A percentile compares a stretch with the other conserved stretches of the same genome.
These are phyloP conservation scores for Mystacornis crossleyi DNA, from an alignment of 2,113 vertebrate genomes.

Conservation along the genomic window DNA sequence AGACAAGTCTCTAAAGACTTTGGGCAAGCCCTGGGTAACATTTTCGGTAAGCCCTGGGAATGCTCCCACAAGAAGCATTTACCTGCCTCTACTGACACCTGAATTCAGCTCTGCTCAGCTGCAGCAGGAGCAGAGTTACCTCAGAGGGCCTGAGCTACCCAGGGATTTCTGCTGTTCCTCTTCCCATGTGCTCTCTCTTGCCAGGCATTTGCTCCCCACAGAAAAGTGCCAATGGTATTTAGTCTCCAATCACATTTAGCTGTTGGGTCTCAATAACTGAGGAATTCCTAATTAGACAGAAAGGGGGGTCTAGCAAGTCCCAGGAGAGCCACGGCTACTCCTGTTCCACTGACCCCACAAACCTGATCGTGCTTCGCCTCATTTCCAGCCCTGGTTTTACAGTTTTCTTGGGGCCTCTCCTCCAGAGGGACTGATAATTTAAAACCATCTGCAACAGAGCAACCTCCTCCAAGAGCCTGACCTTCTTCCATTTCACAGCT, in stretches of 20 bases:
- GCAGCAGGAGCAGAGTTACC: not conserved
- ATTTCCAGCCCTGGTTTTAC: not conserved
- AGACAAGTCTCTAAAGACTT: not conserved
- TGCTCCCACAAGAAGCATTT: not conserved
- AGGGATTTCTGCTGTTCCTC: not conserved
- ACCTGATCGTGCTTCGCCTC: not conserved
- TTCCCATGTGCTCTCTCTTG: not conserved
- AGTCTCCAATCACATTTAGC: not conserved
- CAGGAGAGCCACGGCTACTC: not conserved
- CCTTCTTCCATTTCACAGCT: conserved; percentile 55
- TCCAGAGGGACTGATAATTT: not conserved
- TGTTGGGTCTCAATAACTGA: not conserved
- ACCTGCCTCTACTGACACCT: not conserved
- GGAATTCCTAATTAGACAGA: not conserved
- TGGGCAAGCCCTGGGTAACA: too few species aligned
- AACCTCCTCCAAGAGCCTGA: conserved; percentile 10
- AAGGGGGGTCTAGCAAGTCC: not conserved
- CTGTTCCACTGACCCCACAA: not conserved
- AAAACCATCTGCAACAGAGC: conserved; percentile 34
- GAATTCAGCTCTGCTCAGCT: not conserved
- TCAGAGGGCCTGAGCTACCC: not conserved
- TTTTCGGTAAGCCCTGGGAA: not conserved
- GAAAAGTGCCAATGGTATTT: not conserved
- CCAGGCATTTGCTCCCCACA: not conserved
- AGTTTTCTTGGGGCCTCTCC: not conserved